Conservation (phyloP, 2,113 vertebrate genomes). For the Percopsis transmontana region DNA sequence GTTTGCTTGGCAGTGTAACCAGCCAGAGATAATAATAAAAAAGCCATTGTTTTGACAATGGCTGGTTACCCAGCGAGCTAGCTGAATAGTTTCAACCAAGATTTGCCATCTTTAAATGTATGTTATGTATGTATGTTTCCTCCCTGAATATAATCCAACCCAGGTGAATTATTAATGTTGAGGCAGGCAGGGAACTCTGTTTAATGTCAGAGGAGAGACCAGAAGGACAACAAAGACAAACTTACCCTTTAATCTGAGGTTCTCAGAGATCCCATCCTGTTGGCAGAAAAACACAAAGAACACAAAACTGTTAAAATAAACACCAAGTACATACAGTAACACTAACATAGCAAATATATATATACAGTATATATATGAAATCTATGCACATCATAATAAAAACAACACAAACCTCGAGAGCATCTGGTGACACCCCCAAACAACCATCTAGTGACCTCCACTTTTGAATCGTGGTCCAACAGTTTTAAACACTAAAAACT, state of each 20-base stretch:
- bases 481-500: not conserved
- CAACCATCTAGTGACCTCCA: not conserved
- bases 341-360: not conserved
- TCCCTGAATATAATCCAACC: not conserved
- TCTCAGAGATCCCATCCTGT: slow-evolving; percentile 75
- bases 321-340: not conserved
- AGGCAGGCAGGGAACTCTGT: not conserved
- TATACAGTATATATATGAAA: too few species aligned
- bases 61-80: too few species aligned
- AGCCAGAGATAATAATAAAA: not conserved
- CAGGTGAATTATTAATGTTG: not conserved
- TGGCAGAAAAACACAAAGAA: slow-evolving; percentile 46
- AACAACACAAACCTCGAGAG: not conserved
- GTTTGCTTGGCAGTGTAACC: not conserved
- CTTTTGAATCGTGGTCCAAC: not conserved
- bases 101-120: not conserved
- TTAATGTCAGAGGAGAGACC: not conserved
- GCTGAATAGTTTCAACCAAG: not conserved
- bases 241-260: slow-evolving; percentile 75
- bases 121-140: not conserved
- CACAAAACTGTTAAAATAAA: slow-evolving; percentile 30
- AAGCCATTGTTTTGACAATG: too few species aligned
- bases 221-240: slow-evolving; percentile 21
- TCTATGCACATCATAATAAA: too few species aligned
- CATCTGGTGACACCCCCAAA: not conserved